These are phyloP conservation scores for Omphaloscelis lunosa DNA, from an alignment of 2,888 invertebrate genomes.

Conservation along the genomic window DNA sequence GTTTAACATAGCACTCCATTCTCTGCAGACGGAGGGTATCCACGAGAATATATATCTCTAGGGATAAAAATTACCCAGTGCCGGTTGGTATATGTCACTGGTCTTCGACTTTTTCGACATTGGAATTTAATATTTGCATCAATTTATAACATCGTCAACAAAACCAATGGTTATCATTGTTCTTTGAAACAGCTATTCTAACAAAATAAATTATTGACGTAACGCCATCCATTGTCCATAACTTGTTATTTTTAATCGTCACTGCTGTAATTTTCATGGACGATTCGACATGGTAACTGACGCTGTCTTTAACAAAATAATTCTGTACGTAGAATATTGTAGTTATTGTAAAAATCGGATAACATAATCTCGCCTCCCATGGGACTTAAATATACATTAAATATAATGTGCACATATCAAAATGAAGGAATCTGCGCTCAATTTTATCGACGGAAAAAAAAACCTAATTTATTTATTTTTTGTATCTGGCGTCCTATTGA, in stretches of 20 bases:
- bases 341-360: not conserved
- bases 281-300: constrained; percentile 16
- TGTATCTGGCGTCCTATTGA: too few species aligned
- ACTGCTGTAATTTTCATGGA: constrained; percentile 23
- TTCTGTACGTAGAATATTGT: not conserved
- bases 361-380: not conserved
- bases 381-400: not conserved
- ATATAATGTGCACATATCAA: too few species aligned
- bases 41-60: not conserved
- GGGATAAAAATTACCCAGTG: not conserved
- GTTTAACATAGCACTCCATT: not conserved
- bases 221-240: not conserved
- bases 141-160: not conserved
- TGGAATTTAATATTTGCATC: too few species aligned
- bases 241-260: not conserved
- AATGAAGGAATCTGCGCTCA: too few species aligned
- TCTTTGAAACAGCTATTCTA: constrained; percentile 8
- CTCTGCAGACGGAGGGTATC: too few species aligned
- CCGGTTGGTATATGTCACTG: too few species aligned
- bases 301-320: not conserved
- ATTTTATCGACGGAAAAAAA: too few species aligned
- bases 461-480: too few species aligned
- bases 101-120: not conserved
- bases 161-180: not conserved
- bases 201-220: constrained; percentile 26